Conservation (phyloP, 2,888 invertebrate genomes). For the Spilarctia lutea region DNA sequence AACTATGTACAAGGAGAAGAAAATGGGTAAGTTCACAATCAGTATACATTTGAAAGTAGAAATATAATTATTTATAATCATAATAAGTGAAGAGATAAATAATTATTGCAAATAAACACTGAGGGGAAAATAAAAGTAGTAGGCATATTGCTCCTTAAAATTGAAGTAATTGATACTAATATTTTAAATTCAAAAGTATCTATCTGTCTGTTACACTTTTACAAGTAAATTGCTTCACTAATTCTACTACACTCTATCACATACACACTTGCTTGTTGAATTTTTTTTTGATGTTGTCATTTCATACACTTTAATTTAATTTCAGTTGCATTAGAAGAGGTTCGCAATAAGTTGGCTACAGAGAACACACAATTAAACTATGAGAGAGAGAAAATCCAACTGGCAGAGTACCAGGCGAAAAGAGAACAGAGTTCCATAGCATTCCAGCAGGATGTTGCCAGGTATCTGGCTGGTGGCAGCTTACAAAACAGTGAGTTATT, state of each 20-base stretch:
- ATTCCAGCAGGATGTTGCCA: constrained; percentile 76
- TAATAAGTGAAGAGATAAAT: no score
- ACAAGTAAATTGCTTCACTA: no score
- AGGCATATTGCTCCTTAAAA: no score
- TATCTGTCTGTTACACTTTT: no score
- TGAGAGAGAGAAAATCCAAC: constrained; percentile 67
- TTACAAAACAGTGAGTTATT: constrained; percentile 63
- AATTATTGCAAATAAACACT: no score
- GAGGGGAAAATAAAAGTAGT: no score
- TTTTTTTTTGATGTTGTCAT: no score
- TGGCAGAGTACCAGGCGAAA: constrained; percentile 72
- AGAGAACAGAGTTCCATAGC: constrained; percentile 73
- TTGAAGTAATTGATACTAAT: no score
- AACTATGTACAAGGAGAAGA: constrained; percentile 90
- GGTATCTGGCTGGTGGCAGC: constrained; percentile 70
- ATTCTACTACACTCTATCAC: no score
- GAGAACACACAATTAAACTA: constrained; percentile 66
- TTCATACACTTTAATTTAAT: constrained; percentile 21
- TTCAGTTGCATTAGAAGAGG: constrained; percentile 75
- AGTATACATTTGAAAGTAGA: background rate
- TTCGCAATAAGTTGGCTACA: constrained; percentile 69
- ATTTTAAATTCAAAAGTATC: no score
- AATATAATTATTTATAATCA: background rate
- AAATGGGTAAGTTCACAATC: constrained; percentile 84
- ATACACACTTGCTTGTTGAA: no score